Conservation (phyloP, 1,140 invertebrate genomes). For the Pogonognathellus flavescens region DNA sequence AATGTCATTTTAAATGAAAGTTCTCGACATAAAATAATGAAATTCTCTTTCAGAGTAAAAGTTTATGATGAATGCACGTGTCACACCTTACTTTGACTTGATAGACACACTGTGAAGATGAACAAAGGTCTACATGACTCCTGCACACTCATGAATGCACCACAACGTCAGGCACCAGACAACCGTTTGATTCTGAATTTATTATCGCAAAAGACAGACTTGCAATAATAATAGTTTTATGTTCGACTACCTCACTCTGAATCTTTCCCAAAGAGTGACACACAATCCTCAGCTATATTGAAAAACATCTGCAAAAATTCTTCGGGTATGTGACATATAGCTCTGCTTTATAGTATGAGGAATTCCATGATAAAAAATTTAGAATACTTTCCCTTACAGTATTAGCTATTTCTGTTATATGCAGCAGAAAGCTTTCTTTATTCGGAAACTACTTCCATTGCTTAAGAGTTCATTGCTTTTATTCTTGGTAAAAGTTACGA, state of each 20-base stretch:
- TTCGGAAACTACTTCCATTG: too few species aligned
- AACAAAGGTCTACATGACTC: neutral
- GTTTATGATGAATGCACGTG: slow-evolving; percentile 40
- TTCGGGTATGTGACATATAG: too few species aligned
- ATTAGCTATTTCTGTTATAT: too few species aligned
- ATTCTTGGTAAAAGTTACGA: neutral
- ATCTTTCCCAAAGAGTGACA: too few species aligned
- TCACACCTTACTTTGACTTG: slow-evolving; percentile 6
- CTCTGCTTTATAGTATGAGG: too few species aligned
- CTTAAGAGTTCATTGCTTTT: slow-evolving; percentile 18
- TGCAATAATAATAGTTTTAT: slow-evolving; percentile 21
- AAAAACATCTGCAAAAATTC: too few species aligned
- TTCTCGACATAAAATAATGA: slow-evolving; percentile 18
- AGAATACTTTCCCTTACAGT: too few species aligned
- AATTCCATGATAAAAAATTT: too few species aligned
- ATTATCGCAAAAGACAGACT: slow-evolving; percentile 19
- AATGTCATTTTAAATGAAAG: slow-evolving; percentile 6
- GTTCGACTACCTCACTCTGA: neutral
- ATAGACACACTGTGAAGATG: neutral
- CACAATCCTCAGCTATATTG: too few species aligned
- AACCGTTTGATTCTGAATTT: slow-evolving; percentile 27
- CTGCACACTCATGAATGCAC: slow-evolving; percentile 15
- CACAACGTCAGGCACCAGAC: neutral
- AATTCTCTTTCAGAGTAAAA: slow-evolving; percentile 22
- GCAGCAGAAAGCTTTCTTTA: too few species aligned